Base-by-base conservation (phyloP, 2,888 invertebrate genomes). In the Caenorhabditis sp. region DNA sequence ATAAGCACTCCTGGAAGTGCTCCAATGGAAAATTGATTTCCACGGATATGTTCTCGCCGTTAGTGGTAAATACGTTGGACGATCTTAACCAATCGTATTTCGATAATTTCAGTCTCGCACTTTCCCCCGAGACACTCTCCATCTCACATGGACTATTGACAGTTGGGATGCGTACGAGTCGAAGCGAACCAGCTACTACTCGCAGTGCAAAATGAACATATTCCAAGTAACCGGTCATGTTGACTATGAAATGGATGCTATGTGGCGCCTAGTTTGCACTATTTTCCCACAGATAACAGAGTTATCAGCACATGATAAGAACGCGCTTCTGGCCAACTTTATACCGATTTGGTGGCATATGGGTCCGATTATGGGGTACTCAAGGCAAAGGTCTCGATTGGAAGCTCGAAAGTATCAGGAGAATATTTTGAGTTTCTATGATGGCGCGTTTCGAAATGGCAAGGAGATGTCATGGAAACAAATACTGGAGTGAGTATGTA, bases 311-410 rank as follows among this genome's bases (percentile, higher is more conserved):
- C 6, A 0, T 18, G 51, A 53, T 28, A 22, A 26, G 26, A 5
- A 55, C 26, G 15, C 40, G 1, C n/a, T 71, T 0, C 15, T 71
- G n/a, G 20, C 44, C 2, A 71, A 71, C 51, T 71, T 71, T 47
- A 20, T 71, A 11, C 15, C 60, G 11, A 71, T 62, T 35, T 51
- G 62, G n/a, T 71, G 71, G 71, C 61, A 62, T 9, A 18, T 71
- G 6, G 71, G 64, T 6, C 71, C 71, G 5, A 5, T 56, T 0
- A 32, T 71, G n/a, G 71, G 9, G 44, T 0, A 20, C 47, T 2
- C 15, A 71, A 1, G 3, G 15, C 47, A 47, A 40, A n/a, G 47
- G 18, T 44, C 15, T 22, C 35, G 18, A 70, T 61, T 61, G n/a
- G 40, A 2, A 61, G 11, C 11, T 32, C 2, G 58, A 58, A 13